Evolutionary conservation across 2,113 vertebrate genomes (phyloP), one percentile per base, ranked within the genome.

Genomic region (Callorhinus ursinus): DNA sequence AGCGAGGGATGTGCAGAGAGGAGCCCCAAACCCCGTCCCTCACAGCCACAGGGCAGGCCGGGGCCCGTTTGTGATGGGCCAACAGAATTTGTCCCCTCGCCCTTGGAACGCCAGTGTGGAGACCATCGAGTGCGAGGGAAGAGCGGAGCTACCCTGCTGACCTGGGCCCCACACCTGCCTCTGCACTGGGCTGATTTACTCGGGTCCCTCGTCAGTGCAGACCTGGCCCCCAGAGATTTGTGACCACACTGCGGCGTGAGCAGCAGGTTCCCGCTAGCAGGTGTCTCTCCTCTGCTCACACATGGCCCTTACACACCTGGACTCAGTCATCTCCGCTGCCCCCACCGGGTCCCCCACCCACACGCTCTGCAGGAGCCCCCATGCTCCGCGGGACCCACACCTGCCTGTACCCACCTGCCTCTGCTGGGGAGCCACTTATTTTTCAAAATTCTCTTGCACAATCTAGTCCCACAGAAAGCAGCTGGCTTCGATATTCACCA

Each of bases 291-390:
- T 18, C 36, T 46, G 65, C 65, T 57, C 90, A 59, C 42, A 36
- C 46, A 14, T 0, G 0, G 22, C 69, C 10, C 0, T 24, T 31
- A 14, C n/a, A 31, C 71, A 36, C 72, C 53, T 72, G 85, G 88
- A n/a, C 7, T 16, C 69, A n/a, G 10, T 11, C 36, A 39, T 36
- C 10, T 61, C 90, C 13, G 39, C 85, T 5, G 7, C 46, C 61
- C 1, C 21, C 11, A 10, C 0, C 0, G 10, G 21, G 10, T 42
- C 46, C 31, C 92, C 18, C 2, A 7, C 33, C 33, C 51, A 2
- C 12, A 7, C 0, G 0, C 63, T 15, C 79, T 57, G 92, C 10
- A 3, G 69, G 36, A 49, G 5, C 10, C 46, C 4, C 26, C 2
- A 1, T 5, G 9, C n/a, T 39, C 33, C 24, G 31, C 1, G 1